A percentile compares a stretch with the other conserved stretches of the same genome.
Evolutionary conservation across 2,797 vertebrate species (phyloP).

Genomic region (Epinephelus coioides): DNA sequence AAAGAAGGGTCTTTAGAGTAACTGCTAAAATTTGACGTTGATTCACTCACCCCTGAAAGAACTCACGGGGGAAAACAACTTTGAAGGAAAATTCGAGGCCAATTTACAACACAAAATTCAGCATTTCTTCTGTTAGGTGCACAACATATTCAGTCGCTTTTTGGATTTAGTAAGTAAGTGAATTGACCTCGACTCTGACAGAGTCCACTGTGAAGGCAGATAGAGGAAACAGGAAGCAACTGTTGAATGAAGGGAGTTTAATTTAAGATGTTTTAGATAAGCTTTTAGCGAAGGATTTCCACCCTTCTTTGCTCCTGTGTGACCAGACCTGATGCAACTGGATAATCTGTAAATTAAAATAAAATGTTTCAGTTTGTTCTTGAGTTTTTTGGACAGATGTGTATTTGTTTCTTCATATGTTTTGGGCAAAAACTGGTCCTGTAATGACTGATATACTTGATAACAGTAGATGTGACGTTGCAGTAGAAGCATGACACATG

Average conservation of each 20-base stretch:
- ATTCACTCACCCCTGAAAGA: constrained; percentile 11
- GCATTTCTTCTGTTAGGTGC: constrained; percentile 34
- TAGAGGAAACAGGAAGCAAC: constrained; percentile 26
- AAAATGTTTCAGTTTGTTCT: constrained; percentile 72
- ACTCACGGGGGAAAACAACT: not conserved
- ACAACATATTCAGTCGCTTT: not conserved
- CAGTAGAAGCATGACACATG: not conserved
- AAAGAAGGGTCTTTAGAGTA: not conserved
- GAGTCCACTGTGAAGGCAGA: constrained; percentile 71
- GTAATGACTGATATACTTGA: not conserved
- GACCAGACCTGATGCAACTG: constrained; percentile 80
- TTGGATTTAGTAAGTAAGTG: constrained; percentile 25
- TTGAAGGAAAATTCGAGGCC: not conserved
- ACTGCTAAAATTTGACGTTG: constrained; percentile 12
- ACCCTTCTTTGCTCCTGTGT: constrained; percentile 60
- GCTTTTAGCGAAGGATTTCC: constrained; percentile 71
- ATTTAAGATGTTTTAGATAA: constrained; percentile 53
- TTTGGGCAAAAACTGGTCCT: not conserved
- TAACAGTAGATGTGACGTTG: not conserved
- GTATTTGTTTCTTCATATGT: not conserved
- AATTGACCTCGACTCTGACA: constrained; percentile 49
- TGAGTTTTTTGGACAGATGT: constrained; percentile 12
- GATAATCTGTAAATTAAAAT: constrained; percentile 82
- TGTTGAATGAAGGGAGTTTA: constrained; percentile 60
- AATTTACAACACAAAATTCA: not conserved